Conservation (phyloP, 2,113 vertebrate species). For the Tautogolabrus adspersus region DNA sequence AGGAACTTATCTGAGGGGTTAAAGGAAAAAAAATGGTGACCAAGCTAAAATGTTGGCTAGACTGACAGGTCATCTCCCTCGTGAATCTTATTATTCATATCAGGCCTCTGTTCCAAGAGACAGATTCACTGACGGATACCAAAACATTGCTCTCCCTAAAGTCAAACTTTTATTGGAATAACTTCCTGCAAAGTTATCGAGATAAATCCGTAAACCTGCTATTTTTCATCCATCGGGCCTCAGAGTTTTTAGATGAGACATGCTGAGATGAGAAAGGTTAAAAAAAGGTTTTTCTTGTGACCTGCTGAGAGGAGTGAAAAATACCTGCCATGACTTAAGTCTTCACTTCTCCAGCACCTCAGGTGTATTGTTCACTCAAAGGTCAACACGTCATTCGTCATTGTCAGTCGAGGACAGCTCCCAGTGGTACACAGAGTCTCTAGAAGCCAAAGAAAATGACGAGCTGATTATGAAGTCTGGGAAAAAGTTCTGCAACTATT, state of each 20-base stretch:
- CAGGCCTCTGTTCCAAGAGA: neutral
- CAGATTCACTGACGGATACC: neutral
- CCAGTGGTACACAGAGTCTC: neutral
- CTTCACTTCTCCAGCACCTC: neutral
- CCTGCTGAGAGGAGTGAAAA: neutral
- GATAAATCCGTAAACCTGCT: neutral
- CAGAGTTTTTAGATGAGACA: neutral
- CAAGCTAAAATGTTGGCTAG: neutral
- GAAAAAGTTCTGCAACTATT: slow-evolving; percentile 27
- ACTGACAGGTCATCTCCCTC: neutral
- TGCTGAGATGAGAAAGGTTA: slow-evolving; percentile 2
- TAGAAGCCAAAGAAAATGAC: slow-evolving; percentile 44
- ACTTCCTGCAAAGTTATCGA: neutral
- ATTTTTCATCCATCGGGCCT: neutral
- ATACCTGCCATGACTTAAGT: slow-evolving; percentile 3
- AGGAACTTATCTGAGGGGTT: neutral
- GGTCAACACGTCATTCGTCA: slow-evolving; percentile 39
- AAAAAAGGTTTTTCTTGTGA: neutral
- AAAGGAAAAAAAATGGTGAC: neutral
- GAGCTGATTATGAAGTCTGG: slow-evolving; percentile 27
- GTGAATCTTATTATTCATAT: neutral
- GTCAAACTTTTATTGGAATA: neutral
- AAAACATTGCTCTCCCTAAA: neutral
- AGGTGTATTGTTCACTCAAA: slow-evolving; percentile 21
- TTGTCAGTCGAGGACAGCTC: neutral